phyloP scores from a whole-genome alignment of 2,113 vertebrate genomes.

The Pachycephala philippinensis region DNA sequence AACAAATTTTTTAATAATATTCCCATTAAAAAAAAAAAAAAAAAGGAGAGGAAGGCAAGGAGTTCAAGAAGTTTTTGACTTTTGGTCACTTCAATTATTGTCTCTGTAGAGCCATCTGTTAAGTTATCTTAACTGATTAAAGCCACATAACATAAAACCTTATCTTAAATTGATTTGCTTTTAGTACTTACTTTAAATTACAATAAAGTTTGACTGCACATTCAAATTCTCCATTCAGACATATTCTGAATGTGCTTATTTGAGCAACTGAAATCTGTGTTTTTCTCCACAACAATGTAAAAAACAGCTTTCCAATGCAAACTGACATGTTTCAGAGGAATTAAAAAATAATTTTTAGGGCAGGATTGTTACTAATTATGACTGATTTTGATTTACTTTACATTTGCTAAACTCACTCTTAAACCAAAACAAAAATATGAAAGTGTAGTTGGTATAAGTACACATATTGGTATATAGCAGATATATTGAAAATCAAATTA shows the following conservation, averaged over 20 bases:
- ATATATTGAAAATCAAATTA: not conserved
- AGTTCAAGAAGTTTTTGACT: not conserved
- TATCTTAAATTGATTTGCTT: not conserved
- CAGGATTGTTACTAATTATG: not conserved
- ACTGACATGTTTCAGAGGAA: not conserved
- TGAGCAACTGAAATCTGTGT: not conserved
- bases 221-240: not conserved
- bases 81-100: not conserved
- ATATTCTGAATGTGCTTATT: not conserved
- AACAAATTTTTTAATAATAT: not conserved
- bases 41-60: not conserved
- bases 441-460: not conserved
- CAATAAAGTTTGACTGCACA: not conserved
- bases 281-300: not conserved
- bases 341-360: not conserved
- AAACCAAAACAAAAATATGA: not conserved
- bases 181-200: not conserved
- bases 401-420: not conserved
- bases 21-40: not conserved
- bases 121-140: not conserved
- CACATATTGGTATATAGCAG: not conserved
- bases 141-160: not conserved
- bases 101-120: not conserved
- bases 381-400: not conserved
- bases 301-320: not conserved